phyloP scores from a whole-genome alignment of 2,797 vertebrate genomes.

The Gymnothorax reevesii region DNA sequence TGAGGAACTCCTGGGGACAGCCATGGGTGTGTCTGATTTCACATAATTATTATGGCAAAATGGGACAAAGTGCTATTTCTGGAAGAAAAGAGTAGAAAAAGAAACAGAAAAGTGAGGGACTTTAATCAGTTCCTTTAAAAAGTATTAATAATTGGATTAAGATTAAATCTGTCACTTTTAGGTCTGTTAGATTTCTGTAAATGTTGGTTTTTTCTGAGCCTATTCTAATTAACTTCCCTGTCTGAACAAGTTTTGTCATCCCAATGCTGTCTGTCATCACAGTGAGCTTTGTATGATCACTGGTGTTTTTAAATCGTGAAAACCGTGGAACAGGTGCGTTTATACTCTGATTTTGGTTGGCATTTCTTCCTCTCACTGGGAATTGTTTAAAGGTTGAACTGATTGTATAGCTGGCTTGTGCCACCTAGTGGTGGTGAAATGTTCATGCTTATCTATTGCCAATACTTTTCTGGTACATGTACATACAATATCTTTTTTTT shows the following conservation, averaged over 20 bases:
- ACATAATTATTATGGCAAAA: background rate
- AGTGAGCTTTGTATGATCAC: background rate
- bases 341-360: background rate
- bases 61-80: background rate
- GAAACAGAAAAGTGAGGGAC: background rate
- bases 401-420: background rate
- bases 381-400: background rate
- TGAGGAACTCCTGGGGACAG: conserved; percentile 97
- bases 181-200: background rate
- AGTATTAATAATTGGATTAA: background rate
- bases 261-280: background rate
- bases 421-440: background rate
- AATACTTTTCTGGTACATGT: background rate
- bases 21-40: conserved; percentile 82
- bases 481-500: background rate
- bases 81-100: background rate
- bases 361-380: background rate
- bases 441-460: background rate
- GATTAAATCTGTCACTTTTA: background rate
- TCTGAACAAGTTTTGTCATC: background rate
- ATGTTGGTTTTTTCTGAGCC: background rate
- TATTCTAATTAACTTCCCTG: background rate
- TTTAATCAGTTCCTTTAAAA: background rate
- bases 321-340: background rate
- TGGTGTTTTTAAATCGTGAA: background rate